These are phyloP conservation scores for Chloroclysta siterata DNA, from an alignment of 2,888 invertebrate species.

Conservation along the genomic window DNA sequence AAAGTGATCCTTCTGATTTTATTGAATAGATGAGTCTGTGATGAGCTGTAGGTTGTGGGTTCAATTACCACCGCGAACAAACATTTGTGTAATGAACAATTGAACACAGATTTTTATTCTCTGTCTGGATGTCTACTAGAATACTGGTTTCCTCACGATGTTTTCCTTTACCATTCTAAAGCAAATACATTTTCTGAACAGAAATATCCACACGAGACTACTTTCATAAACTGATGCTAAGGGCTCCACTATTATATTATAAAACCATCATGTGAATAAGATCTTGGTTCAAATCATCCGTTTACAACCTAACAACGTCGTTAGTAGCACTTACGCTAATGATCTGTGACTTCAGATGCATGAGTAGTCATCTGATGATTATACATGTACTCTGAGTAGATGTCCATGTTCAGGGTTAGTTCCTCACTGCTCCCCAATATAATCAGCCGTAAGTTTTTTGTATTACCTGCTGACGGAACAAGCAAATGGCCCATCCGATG, in stretches of 20 bases:
- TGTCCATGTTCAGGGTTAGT: neutral
- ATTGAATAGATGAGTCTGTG: too few relatives aligned
- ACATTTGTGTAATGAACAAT: too few relatives aligned
- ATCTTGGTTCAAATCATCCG: slow-evolving; percentile 16
- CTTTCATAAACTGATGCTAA: slow-evolving; percentile 8
- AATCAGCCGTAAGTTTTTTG: neutral
- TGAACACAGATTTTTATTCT: too few relatives aligned
- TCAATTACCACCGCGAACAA: too few relatives aligned
- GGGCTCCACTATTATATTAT: slow-evolving; percentile 14
- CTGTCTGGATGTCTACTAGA: too few relatives aligned
- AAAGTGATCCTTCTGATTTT: too few relatives aligned
- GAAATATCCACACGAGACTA: neutral
- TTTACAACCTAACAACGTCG: slow-evolving; percentile 24
- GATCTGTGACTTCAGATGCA: slow-evolving; percentile 21
- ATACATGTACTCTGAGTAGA: slow-evolving; percentile 11
- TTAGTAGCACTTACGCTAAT: slow-evolving; percentile 28
- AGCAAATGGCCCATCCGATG: too few relatives aligned
- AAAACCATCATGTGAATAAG: slow-evolving; percentile 25
- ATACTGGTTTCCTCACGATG: too few relatives aligned
- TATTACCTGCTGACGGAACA: too few relatives aligned
- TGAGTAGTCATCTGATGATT: slow-evolving; percentile 19
- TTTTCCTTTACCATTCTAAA: too few relatives aligned
- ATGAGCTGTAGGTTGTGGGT: too few relatives aligned
- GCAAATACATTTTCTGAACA: neutral
- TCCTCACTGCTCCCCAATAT: neutral